Conservation (phyloP, 2,888 invertebrate genomes). For the Auanema freiburgensis region DNA sequence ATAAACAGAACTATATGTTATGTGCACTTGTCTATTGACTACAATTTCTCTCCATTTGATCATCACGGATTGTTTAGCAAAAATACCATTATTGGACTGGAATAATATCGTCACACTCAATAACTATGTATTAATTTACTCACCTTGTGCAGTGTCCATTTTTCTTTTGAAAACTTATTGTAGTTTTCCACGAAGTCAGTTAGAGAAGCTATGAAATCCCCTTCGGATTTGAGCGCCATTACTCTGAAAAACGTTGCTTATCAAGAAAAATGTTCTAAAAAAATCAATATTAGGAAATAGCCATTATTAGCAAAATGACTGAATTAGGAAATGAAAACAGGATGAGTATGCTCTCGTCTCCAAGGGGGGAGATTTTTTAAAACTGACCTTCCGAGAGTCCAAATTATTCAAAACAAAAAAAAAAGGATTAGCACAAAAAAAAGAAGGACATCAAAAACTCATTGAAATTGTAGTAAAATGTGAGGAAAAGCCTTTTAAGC, state of each 20-base stretch:
- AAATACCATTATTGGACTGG: constrained; percentile 22
- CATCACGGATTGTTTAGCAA: constrained; percentile 31
- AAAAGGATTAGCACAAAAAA: constrained; percentile 3
- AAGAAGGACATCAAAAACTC: background rate
- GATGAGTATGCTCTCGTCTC: too few relatives aligned
- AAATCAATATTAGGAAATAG: too few relatives aligned
- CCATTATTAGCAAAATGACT: too few relatives aligned
- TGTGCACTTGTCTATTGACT: constrained; percentile 33
- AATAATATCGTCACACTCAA: constrained; percentile 1
- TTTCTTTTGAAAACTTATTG: constrained; percentile 12
- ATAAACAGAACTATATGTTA: constrained; percentile 46
- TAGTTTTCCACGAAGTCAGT: constrained; percentile 16
- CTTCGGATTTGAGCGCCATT: constrained; percentile 2
- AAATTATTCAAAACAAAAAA: too few relatives aligned
- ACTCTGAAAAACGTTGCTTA: too few relatives aligned
- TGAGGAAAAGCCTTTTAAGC: background rate
- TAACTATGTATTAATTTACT: background rate
- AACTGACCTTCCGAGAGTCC: too few relatives aligned
- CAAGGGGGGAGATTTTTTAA: too few relatives aligned
- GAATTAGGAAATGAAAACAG: too few relatives aligned
- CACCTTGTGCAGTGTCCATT: constrained; percentile 25
- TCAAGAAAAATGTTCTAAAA: too few relatives aligned
- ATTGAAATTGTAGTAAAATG: constrained; percentile 1
- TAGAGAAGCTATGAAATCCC: constrained; percentile 13
- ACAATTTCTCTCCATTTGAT: constrained; percentile 21